phyloP scores from a whole-genome alignment of 2,113 vertebrate genomes.

The Calypte anna region DNA sequence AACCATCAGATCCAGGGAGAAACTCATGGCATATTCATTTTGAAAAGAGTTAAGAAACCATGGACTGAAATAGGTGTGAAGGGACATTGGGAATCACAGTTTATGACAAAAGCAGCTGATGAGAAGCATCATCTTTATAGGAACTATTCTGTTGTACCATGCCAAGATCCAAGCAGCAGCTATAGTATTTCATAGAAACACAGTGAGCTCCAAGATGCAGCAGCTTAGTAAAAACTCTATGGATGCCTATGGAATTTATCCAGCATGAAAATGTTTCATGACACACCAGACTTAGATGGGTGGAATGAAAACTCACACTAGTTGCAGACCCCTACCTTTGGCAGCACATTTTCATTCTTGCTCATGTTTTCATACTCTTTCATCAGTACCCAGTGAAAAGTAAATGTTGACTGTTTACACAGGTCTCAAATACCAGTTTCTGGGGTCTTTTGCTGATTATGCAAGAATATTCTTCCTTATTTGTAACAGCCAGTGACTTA shows the following conservation, averaged over 20 bases:
- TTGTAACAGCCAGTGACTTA: background rate
- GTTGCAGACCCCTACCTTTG: background rate
- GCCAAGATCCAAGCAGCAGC: background rate
- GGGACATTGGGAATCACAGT: background rate
- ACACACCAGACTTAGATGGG: background rate
- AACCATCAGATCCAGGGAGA: background rate
- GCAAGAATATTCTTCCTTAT: background rate
- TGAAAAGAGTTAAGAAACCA: background rate
- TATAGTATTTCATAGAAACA: constrained; percentile 8
- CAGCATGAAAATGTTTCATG: background rate
- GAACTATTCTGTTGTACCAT: background rate
- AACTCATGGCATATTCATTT: background rate
- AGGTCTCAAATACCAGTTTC: background rate
- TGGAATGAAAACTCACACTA: background rate
- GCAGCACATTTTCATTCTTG: background rate
- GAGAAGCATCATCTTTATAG: background rate
- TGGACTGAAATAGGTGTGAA: background rate
- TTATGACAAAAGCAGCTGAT: background rate
- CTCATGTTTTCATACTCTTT: background rate
- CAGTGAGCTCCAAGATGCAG: background rate
- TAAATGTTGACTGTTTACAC: background rate
- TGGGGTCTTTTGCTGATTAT: background rate
- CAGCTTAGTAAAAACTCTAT: background rate
- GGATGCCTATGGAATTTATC: background rate
- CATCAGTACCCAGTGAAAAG: background rate